Base-by-base conservation (phyloP, 2,797 vertebrate species). In the Neosilurus mollespiculum region DNA sequence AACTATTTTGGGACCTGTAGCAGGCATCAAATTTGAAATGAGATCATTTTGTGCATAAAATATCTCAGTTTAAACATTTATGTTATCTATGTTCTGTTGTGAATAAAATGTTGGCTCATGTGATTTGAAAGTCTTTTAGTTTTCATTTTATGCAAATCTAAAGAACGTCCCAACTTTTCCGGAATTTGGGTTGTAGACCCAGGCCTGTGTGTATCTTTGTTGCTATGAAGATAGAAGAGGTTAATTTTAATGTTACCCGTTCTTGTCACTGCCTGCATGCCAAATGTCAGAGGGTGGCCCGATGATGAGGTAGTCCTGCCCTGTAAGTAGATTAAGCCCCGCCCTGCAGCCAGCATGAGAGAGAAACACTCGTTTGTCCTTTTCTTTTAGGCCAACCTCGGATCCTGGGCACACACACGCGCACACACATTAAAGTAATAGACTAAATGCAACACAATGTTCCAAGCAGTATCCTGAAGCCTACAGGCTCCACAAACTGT, bases 221-320 rank as follows among this genome's bases (percentile, higher is more conserved):
- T 67, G 18, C 9, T 34, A 18, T 37, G 30, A 34, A 20, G 64
- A 30, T 26, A 59, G 14, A 59, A 64, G 37, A 43, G 6, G 37
- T 43, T 43, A 43, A 43, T n/a, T 16, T 43, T 62, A 30, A 22
- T 0, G 10, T 80, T 82, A 95, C 94, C 83, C 85, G 56, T 89
- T 88, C 75, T 83, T 89, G 15, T 87, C 61, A 2, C 82, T 81
- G 77, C 93, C 92, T 6, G 76, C 12, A 15, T 87, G 85, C 94
- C 93, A 94, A 49, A 76, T n/a, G 72, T 95, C 94, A 0, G 88
- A 87, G 72, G 86, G 86, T 80, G 92, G 92, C 9, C 93, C 92
- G 0, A 93, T 93, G 78, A 95, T 88, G 78, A 95, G 90, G 81
- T 95, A 95, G n/a, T 92, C 87, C 71, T 90, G 90, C 53, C 90